A percentile compares a stretch with the other conserved stretches of the same genome.
Conservation (phyloP, 2,113 vertebrate genomes). For the Cyanoderma ruficeps region DNA sequence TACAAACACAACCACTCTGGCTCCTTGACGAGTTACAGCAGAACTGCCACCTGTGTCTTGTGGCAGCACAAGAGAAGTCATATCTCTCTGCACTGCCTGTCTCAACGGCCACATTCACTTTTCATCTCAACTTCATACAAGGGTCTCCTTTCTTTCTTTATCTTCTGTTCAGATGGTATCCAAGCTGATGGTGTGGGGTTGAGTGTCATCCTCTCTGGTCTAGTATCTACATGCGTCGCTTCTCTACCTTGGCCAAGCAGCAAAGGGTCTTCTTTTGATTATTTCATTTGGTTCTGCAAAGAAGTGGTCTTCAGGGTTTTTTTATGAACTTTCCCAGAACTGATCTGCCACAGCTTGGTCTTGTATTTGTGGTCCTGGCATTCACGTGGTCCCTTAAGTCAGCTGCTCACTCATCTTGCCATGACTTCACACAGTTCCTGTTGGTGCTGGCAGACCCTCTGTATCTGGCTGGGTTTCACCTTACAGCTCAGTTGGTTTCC, state of each 20-base stretch:
- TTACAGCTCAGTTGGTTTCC: not conserved
- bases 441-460: not conserved
- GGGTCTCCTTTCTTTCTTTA: too few species aligned
- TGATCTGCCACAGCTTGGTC: not conserved
- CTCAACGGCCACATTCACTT: too few species aligned
- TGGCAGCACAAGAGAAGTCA: not conserved
- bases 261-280: not conserved
- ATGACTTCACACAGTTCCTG: rapidly evolving
- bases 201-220: not conserved
- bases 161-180: too few species aligned
- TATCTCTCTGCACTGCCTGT: not conserved
- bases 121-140: too few species aligned
- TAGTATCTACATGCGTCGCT: not conserved
- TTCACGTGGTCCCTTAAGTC: not conserved
- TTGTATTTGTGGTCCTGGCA: not conserved
- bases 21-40: not conserved
- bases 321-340: not conserved
- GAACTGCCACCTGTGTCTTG: not conserved
- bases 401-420: not conserved
- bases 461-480: not conserved
- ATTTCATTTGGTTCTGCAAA: not conserved
- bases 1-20: not conserved
- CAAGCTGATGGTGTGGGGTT: not conserved
- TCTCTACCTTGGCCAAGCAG: not conserved
- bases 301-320: not conserved